Conservation (phyloP, 2,888 invertebrate species). For the Cephus rjabovi region DNA sequence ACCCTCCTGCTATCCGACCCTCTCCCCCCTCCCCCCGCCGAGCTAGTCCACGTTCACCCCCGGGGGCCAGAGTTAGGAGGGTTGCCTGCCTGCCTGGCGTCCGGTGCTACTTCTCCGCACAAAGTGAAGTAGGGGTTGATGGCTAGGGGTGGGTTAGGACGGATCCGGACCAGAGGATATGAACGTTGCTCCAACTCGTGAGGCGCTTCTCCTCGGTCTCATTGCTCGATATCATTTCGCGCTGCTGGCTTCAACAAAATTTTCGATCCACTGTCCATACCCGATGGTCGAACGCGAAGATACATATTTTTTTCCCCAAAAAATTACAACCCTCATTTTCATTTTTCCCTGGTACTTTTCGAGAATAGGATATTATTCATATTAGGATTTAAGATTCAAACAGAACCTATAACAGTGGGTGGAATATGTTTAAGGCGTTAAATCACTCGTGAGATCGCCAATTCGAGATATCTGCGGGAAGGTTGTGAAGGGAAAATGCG, state of each 20-base stretch:
- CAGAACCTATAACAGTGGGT: not conserved
- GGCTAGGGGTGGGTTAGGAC: constrained; percentile 47
- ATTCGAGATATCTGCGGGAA: not conserved
- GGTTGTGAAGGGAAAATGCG: not conserved
- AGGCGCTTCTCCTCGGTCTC: not conserved
- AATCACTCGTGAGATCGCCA: not conserved
- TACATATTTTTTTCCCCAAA: not conserved
- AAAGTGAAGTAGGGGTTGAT: constrained; percentile 54
- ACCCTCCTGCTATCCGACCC: constrained; percentile 44
- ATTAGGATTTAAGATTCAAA: not conserved
- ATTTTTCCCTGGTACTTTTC: not conserved
- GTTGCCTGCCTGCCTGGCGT: constrained; percentile 43
- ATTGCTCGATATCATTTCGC: not conserved
- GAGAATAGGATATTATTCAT: not conserved
- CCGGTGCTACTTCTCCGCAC: constrained; percentile 47
- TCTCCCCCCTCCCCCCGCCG: constrained; percentile 21
- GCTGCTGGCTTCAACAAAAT: not conserved
- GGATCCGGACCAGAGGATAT: constrained; percentile 26
- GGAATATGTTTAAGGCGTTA: not conserved
- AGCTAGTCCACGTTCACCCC: constrained; percentile 24
- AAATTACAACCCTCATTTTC: not conserved
- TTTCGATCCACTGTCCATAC: not conserved
- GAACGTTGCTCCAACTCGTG: constrained; percentile 11
- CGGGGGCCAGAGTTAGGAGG: constrained; percentile 55
- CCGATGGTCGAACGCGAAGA: not conserved